phyloP scores from a whole-genome alignment of 2,888 invertebrate species.

The Patella pellucida region DNA sequence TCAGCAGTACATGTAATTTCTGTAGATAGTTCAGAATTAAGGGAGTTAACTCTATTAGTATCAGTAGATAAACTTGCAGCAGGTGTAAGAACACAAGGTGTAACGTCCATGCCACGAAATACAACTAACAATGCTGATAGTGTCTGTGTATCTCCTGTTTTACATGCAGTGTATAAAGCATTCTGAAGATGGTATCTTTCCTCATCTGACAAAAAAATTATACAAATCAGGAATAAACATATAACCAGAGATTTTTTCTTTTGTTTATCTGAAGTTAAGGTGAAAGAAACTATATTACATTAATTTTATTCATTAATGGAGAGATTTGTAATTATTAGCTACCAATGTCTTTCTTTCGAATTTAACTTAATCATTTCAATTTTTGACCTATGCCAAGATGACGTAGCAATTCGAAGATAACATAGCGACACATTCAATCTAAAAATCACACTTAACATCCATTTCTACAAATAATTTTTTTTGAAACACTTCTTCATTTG shows the following conservation, averaged over 20 bases:
- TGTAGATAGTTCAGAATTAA: constrained; percentile 2
- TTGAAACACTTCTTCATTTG: too few species aligned
- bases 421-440: too few species aligned
- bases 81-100: constrained; percentile 1
- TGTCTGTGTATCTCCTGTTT: constrained; percentile 57
- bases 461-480: too few species aligned
- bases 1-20: neutral
- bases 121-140: constrained; percentile 50
- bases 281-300: neutral
- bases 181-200: constrained; percentile 59
- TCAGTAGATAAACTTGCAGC: neutral
- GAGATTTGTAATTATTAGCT: too few species aligned
- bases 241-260: neutral
- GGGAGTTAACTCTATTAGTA: neutral
- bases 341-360: too few species aligned
- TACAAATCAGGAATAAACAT: constrained; percentile 12
- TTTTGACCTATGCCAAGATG: too few species aligned
- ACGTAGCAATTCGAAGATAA: too few species aligned
- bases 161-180: constrained; percentile 67
- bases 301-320: too few species aligned
- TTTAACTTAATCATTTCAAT: too few species aligned
- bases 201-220: constrained; percentile 48
- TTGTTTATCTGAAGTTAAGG: neutral
- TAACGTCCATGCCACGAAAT: neutral
- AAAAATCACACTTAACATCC: too few species aligned